A percentile compares a stretch with the other conserved stretches of the same genome.
Evolutionary conservation across 1,140 invertebrate genomes (phyloP).

Genomic region (Amyelois transitella): DNA sequence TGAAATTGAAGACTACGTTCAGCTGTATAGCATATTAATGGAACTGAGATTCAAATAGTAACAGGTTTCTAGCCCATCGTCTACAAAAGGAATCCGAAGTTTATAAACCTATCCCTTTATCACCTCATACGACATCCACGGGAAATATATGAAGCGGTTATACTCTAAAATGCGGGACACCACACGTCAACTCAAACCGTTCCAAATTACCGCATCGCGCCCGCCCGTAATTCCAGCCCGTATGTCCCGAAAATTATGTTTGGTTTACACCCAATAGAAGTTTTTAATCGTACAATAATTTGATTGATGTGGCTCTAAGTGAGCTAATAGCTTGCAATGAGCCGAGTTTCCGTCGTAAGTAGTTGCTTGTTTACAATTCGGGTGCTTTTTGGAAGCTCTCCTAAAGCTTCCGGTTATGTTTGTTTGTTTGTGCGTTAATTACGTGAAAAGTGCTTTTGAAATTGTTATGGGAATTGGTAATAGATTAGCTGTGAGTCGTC

Average conservation of each 20-base stretch:
- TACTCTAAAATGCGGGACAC: background rate
- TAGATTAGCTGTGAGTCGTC: no score
- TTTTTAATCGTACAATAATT: constrained; percentile 11
- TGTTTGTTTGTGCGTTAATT: background rate
- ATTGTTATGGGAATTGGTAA: no score
- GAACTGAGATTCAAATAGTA: no score
- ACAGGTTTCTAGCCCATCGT: no score
- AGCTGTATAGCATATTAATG: no score
- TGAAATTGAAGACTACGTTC: no score
- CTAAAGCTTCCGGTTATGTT: background rate
- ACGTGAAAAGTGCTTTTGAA: background rate
- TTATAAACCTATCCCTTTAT: no score
- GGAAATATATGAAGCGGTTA: background rate
- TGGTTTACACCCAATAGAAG: constrained; percentile 8
- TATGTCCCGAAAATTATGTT: constrained; percentile 2
- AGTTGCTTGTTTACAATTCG: background rate
- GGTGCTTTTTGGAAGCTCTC: background rate
- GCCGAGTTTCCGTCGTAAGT: background rate
- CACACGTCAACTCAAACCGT: background rate
- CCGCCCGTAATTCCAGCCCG: background rate
- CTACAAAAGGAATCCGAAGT: no score
- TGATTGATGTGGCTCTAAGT: constrained; percentile 12
- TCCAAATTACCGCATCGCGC: background rate
- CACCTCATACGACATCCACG: no score
- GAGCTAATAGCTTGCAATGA: background rate